These are phyloP conservation scores for Chroicocephalus ridibundus DNA, from an alignment of 2,113 vertebrate genomes.

Conservation along the genomic window DNA sequence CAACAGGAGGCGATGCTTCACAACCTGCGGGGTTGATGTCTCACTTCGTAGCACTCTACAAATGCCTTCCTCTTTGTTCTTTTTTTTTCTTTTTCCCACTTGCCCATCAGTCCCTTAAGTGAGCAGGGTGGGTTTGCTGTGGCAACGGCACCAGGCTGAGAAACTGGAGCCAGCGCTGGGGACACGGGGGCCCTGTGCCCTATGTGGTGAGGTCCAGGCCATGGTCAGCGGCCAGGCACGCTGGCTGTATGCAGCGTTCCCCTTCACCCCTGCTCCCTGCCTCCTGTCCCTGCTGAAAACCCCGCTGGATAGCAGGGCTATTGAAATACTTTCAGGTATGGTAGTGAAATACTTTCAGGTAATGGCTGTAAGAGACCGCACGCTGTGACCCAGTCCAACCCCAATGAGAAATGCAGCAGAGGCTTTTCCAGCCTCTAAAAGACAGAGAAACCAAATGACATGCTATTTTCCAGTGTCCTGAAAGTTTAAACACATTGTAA, in stretches of 20 bases:
- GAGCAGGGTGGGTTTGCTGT: not conserved
- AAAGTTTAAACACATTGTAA: not conserved
- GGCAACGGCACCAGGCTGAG: not conserved
- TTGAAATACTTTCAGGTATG: not conserved
- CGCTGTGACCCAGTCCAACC: not conserved
- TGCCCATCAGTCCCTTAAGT: not conserved
- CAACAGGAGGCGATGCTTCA: fast-evolving
- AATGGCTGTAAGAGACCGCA: not conserved
- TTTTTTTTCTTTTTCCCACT: fast-evolving
- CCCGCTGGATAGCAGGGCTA: fast-evolving
- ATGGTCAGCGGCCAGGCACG: fast-evolving
- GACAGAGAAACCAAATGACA: not conserved
- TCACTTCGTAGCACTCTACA: not conserved
- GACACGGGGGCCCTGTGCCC: fast-evolving
- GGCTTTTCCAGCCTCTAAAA: not conserved
- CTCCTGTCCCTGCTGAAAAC: not conserved
- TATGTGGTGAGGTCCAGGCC: not conserved
- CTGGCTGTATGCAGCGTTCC: not conserved
- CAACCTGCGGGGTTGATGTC: not conserved
- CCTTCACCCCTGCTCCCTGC: fast-evolving
- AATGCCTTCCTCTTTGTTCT: not conserved
- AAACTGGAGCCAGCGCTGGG: not conserved
- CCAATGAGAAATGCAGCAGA: not conserved
- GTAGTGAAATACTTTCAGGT: no score
- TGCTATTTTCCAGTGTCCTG: fast-evolving